Percentiles rank a stretch among this genome's conserved stretches.
phyloP scores from a whole-genome alignment of 2,113 vertebrate genomes.

The Indri indri region DNA sequence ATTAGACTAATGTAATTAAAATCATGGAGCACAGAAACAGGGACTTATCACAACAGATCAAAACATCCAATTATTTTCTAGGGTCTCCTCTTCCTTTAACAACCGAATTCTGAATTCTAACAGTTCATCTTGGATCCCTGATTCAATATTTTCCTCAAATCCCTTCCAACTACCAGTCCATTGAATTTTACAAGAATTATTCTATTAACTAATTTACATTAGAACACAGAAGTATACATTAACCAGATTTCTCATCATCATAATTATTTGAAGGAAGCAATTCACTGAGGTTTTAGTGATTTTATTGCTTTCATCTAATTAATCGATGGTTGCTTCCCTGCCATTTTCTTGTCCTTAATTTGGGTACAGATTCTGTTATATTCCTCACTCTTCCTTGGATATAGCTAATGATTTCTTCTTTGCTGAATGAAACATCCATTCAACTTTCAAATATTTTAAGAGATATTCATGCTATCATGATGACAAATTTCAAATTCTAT shows the following conservation, averaged over 20 bases:
- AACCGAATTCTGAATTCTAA: slow-evolving; percentile 1
- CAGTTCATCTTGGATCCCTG: neutral
- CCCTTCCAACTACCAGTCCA: neutral
- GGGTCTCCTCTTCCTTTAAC: neutral
- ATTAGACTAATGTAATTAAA: slow-evolving; percentile 26
- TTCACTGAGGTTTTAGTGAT: neutral
- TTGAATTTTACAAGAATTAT: slow-evolving; percentile 17
- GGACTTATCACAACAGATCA: neutral
- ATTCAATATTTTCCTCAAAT: neutral
- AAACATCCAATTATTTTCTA: neutral
- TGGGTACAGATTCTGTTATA: neutral
- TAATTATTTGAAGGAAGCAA: slow-evolving; percentile 30
- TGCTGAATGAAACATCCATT: neutral
- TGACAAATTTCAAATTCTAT: slow-evolving; percentile 9
- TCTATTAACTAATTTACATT: neutral
- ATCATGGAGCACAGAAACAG: neutral
- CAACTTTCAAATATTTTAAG: neutral
- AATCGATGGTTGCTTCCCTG: neutral
- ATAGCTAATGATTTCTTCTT: neutral
- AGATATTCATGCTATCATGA: neutral
- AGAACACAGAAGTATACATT: neutral
- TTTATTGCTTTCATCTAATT: neutral
- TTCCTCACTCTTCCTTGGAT: neutral
- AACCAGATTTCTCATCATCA: slow-evolving; percentile 15
- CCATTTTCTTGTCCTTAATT: slow-evolving; percentile 3